Conservation (phyloP, 2,888 invertebrate species). For the Synergus umbraculus region DNA sequence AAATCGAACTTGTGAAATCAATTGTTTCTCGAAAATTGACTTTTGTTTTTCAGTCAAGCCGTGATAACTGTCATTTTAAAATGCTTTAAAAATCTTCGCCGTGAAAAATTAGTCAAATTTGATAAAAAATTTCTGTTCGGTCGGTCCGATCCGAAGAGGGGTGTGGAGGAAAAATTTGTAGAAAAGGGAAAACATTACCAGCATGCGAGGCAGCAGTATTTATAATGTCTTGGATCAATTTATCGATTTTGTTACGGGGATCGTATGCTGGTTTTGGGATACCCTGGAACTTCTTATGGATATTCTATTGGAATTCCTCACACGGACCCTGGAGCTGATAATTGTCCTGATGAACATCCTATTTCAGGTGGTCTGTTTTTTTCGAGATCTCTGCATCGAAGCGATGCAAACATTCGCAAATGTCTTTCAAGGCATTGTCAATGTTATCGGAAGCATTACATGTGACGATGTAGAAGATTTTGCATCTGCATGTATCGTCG, state of each 20-base stretch:
- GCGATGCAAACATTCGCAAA: conserved; percentile 69
- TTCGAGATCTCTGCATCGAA: conserved; percentile 66
- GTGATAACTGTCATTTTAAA: conserved; percentile 20
- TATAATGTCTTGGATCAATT: conserved; percentile 59
- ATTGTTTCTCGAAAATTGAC: conserved; percentile 11
- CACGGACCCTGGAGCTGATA: conserved; percentile 64
- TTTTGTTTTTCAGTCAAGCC: neutral
- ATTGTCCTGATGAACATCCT: conserved; percentile 64
- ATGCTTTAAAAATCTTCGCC: conserved; percentile 4
- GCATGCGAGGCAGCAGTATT: conserved; percentile 55
- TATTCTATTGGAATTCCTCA: conserved; percentile 65
- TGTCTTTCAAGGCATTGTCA: conserved; percentile 66
- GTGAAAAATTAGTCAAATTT: neutral
- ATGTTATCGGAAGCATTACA: conserved; percentile 63
- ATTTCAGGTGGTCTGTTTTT: conserved; percentile 66
- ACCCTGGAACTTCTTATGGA: conserved; percentile 65
- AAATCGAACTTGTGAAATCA: neutral
- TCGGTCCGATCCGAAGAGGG: neutral
- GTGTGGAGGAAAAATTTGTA: conserved; percentile 1
- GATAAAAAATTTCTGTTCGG: neutral
- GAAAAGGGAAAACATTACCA: conserved; percentile 36
- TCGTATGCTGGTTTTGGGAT: conserved; percentile 67
- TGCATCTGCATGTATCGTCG: conserved; percentile 67
- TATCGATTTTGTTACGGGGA: conserved; percentile 56
- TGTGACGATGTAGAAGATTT: conserved; percentile 71